Base-by-base conservation (phyloP, 2,888 invertebrate genomes). In the Notodromas monacha region DNA sequence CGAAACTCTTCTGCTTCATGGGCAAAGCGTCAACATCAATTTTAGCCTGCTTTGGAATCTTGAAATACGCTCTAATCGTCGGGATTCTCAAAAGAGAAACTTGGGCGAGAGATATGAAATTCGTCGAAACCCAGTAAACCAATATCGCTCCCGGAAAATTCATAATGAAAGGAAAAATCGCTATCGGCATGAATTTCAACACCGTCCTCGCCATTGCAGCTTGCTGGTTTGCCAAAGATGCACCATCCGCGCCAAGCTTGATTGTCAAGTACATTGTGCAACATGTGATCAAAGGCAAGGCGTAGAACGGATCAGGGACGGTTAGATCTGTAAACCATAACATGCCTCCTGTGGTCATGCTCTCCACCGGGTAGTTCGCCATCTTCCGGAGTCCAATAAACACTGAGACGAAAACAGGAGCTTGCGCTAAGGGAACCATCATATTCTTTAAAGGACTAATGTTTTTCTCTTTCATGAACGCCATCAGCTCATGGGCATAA, bases 291-390 rank as follows among this genome's bases (percentile, higher is more conserved):
- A 81, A 4, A 0, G 92, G 92, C 33, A 96, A 52, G 10, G 73
- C 38, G 43, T 67, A 89, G 47, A 59, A 73, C 28, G 84, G 86
- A 55, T 96, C 96, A 3, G 70, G 59, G 6, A 76, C 48, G 1
- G 86, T 81, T 28, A 96, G 57, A 56, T 99, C 84, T 3, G 60
- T 54, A 46, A 96, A 86, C 92, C 92, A 96, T 41, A 59, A 64
- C 2, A 77, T 38, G 1, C 96, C 96, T 15, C 92, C 92, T 2
- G 61, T 55, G 36, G 62, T 59, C 59, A 92, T 60, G 44, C 81
- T 81, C 26, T 76, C 77, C 16, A 96, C 72, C 2, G 86, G 89
- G 15, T 68, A 59, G 42, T 67, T 68, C 2, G 79, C 65, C 86
- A 96, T 86, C 37, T 61, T 55, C 39, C 76, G 58, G 29, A 96